Conservation (phyloP, 2,797 vertebrate species). For the Dendrocincla tyrannina region DNA sequence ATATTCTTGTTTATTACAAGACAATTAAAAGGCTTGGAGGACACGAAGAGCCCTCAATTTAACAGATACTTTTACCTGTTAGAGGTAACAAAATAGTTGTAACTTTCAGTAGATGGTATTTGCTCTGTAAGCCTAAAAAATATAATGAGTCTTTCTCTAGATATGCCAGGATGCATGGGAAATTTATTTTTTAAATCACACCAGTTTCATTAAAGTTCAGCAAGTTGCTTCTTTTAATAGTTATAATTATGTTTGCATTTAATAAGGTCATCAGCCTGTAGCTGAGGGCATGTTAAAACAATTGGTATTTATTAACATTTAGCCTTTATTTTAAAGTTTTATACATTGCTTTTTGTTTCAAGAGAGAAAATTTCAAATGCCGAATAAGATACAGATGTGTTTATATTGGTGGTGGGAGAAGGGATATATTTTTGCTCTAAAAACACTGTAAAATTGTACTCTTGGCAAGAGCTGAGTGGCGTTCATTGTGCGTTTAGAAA, state of each 20-base stretch:
- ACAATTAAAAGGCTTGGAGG: conserved; percentile 96
- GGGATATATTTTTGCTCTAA: not conserved
- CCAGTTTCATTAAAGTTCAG: not conserved
- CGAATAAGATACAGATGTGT: not conserved
- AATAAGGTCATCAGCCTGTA: not conserved
- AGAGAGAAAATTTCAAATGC: not conserved
- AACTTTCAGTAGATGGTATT: not conserved
- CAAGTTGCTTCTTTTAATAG: not conserved
- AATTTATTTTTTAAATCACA: not conserved
- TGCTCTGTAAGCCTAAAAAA: not conserved
- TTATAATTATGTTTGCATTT: not conserved
- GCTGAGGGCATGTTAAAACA: not conserved
- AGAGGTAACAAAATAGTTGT: conserved; percentile 82
- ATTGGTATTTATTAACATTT: not conserved
- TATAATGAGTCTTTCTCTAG: not conserved
- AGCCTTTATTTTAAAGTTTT: not conserved
- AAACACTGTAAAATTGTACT: not conserved
- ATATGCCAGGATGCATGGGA: not conserved
- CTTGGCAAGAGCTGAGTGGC: not conserved
- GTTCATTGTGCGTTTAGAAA: not conserved
- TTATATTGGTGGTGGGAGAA: not conserved
- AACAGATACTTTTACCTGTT: conserved; percentile 99
- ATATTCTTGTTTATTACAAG: conserved; percentile 99
- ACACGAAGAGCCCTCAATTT: conserved; percentile 99
- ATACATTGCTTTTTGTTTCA: not conserved